phyloP scores from a whole-genome alignment of 2,797 vertebrate species.

The Prionace glauca region DNA sequence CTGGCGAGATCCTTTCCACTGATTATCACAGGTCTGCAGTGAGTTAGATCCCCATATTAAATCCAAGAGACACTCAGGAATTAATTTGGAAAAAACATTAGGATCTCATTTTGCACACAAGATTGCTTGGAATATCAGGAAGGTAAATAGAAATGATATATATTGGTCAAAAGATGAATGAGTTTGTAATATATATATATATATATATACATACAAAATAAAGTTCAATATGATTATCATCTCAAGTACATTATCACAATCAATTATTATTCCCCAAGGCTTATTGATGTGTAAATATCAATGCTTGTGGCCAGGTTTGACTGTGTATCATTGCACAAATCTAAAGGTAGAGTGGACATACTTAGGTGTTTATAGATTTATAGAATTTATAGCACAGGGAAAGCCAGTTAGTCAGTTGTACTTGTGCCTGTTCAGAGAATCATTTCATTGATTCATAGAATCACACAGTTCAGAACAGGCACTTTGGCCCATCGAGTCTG shows the following conservation, averaged over 20 bases:
- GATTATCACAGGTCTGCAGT: not conserved
- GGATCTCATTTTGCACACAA: not conserved
- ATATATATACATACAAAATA: not conserved
- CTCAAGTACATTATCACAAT: not conserved
- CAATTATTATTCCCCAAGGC: not conserved
- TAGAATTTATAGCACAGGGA: too few relatives aligned
- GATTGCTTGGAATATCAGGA: not conserved
- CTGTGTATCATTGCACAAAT: not conserved
- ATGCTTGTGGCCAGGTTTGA: not conserved
- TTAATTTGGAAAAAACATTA: not conserved
- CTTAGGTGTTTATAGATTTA: not conserved
- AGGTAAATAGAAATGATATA: not conserved
- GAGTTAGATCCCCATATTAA: not conserved
- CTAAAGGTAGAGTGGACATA: not conserved
- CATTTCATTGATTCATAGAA: too few relatives aligned
- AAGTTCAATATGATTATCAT: conserved; percentile 19
- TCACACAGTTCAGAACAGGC: too few relatives aligned
- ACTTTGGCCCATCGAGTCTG: too few relatives aligned
- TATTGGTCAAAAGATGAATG: not conserved
- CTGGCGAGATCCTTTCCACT: not conserved
- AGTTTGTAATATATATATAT: not conserved
- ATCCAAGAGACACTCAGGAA: not conserved
- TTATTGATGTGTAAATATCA: not conserved
- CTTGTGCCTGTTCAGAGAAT: not conserved
- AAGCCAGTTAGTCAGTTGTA: too few relatives aligned